Evolutionary conservation across 1,140 invertebrate genomes (phyloP), one percentile per base, ranked within the genome.

Genomic region (Nasonia longicornis): DNA sequence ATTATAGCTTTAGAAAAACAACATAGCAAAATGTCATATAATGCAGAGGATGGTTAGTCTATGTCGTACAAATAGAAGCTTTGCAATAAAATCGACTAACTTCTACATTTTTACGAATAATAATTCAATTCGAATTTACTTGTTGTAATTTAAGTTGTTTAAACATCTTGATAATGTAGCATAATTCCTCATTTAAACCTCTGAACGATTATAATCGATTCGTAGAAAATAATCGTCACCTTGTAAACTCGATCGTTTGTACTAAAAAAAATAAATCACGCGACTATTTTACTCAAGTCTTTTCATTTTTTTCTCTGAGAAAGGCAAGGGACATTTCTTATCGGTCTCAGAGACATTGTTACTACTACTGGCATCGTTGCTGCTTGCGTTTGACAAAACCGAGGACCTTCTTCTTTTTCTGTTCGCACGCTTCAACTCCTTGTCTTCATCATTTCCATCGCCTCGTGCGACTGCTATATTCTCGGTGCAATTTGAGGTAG

Each of bases 291-390:
- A 29, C 52, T 77, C 77, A 72, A 71, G 35, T 77, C 38, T 78
- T 74, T 81, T 82, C 20, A 75, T 69, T 22, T 82, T 82, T 29
- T 82, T 82, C 29, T 79, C 42, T 29, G 72, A 35, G 45, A 64
- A 69, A 79, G 77, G 66, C 72, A 64, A 70, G n/a, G 70, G 38
- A 58, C 2, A 63, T 76, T 63, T 82, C 29, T 78, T 58, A 20
- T 82, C 72, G 3, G 22, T 2, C 22, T 80, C 58, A 22, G 26
- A 83, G 1, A 38, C 20, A 73, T 72, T 71, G 45, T 20, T 48
- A 73, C 63, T 73, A 48, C 29, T 76, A 29, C 29, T 48, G 67
- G n/a, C 66, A n/a, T 79, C 71, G 20, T 79, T 79, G 14, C 66
- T 83, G n/a, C 42, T 81, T 14, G 69, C 66, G 42, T 42, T 72